These are phyloP conservation scores for Felis chaus DNA, from an alignment of 2,113 vertebrate genomes.

Conservation along the genomic window DNA sequence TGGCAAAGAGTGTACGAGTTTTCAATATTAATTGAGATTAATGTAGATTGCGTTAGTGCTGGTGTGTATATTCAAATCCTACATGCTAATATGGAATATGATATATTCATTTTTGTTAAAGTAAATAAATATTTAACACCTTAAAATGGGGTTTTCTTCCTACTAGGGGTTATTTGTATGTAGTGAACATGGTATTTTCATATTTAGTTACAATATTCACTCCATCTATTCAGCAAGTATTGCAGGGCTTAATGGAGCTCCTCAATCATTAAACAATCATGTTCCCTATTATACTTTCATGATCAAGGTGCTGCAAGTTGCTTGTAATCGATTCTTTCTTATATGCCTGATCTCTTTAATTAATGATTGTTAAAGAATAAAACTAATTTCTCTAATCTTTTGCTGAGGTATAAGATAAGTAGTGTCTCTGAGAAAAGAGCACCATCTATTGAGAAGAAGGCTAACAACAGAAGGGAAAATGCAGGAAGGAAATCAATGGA, in stretches of 20 bases:
- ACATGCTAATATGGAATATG: background rate
- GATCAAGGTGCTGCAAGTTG: background rate
- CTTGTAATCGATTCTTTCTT: background rate
- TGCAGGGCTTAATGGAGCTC: background rate
- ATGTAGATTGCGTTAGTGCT: background rate
- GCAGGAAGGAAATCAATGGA: background rate
- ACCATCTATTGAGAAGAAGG: conserved; percentile 83
- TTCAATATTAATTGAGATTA: background rate
- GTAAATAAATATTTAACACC: background rate
- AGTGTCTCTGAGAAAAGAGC: conserved; percentile 78
- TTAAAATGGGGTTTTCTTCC: conserved; percentile 9
- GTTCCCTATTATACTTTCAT: background rate
- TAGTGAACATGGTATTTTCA: background rate
- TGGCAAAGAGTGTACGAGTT: background rate
- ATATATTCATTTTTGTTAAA: background rate
- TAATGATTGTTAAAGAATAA: conserved; percentile 34
- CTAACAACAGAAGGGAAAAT: conserved; percentile 66
- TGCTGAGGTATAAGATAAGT: background rate
- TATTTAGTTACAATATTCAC: conserved; percentile 26
- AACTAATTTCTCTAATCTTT: conserved; percentile 28
- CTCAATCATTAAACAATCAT: background rate
- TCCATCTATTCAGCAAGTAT: conserved; percentile 21
- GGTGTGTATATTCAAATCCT: background rate
- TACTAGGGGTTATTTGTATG: background rate
- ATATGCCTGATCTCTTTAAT: conserved; percentile 60